Conservation (phyloP, 2,113 vertebrate genomes). For the Anoura caudifer region DNA sequence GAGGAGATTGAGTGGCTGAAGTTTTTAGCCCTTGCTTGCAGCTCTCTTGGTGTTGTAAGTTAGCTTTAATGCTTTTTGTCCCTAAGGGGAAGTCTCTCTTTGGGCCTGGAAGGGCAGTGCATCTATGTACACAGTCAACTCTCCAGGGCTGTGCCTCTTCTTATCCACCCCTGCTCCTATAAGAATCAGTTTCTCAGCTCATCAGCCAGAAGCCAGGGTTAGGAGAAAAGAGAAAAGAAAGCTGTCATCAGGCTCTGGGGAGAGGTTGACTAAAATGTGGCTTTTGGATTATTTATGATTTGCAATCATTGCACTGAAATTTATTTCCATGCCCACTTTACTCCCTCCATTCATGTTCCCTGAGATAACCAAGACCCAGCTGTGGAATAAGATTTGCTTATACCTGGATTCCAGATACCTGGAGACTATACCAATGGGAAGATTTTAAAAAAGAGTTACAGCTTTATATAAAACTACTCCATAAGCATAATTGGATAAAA, state of each 20-base stretch:
- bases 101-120: neutral
- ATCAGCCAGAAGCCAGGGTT: neutral
- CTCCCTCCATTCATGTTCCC: neutral
- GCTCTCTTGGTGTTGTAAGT: conserved; percentile 75
- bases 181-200: neutral
- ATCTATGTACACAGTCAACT: neutral
- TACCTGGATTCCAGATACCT: neutral
- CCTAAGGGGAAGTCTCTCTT: neutral
- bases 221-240: neutral
- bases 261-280: neutral
- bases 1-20: conserved; percentile 77
- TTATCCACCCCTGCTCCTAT: neutral
- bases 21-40: conserved; percentile 75
- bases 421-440: neutral
- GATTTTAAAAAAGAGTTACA: neutral
- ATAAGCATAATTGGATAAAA: neutral
- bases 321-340: neutral
- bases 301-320: neutral
- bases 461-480: neutral
- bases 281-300: conserved; percentile 21
- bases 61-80: neutral
- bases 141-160: neutral
- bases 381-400: neutral
- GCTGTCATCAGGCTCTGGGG: neutral
- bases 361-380: neutral